Evolutionary conservation across 2,888 invertebrate genomes (phyloP).

Genomic region (Dendrolimus houi): DNA sequence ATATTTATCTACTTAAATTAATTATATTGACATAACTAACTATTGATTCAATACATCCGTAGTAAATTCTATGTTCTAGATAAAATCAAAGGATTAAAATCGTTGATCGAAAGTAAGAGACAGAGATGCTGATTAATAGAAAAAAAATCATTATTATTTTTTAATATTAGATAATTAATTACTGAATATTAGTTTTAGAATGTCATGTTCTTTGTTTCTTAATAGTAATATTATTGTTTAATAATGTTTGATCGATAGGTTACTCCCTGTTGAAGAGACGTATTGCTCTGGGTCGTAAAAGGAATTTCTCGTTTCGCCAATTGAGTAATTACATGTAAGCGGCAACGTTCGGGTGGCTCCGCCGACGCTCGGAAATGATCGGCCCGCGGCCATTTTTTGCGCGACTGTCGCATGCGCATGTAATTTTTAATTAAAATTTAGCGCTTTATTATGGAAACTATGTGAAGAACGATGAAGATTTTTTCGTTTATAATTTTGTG

Average conservation of each 20-base stretch:
- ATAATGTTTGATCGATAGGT: neutral
- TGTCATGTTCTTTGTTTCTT: too few species aligned
- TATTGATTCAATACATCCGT: too few species aligned
- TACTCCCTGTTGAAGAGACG: neutral
- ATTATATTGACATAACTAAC: too few species aligned
- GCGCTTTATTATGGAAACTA: constrained; percentile 63
- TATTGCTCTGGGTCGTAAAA: constrained; percentile 19
- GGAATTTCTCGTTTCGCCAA: constrained; percentile 41
- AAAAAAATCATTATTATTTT: too few species aligned
- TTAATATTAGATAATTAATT: too few species aligned
- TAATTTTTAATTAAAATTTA: constrained; percentile 67
- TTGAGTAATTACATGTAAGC: constrained; percentile 56
- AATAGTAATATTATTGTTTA: too few species aligned
- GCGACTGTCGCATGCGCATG: constrained; percentile 26
- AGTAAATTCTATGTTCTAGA: too few species aligned
- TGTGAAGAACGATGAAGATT: constrained; percentile 23
- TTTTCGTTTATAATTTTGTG: neutral
- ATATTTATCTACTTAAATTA: too few species aligned
- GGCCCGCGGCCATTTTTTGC: constrained; percentile 44
- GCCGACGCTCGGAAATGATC: constrained; percentile 42
- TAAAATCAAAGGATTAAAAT: too few species aligned
- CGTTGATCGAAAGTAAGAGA: too few species aligned
- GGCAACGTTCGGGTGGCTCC: constrained; percentile 31
- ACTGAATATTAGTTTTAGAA: too few species aligned
- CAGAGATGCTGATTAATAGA: too few species aligned